Evolutionary conservation across 2,797 vertebrate species (phyloP).

Genomic region (Mormyrus proboscirostris): DNA sequence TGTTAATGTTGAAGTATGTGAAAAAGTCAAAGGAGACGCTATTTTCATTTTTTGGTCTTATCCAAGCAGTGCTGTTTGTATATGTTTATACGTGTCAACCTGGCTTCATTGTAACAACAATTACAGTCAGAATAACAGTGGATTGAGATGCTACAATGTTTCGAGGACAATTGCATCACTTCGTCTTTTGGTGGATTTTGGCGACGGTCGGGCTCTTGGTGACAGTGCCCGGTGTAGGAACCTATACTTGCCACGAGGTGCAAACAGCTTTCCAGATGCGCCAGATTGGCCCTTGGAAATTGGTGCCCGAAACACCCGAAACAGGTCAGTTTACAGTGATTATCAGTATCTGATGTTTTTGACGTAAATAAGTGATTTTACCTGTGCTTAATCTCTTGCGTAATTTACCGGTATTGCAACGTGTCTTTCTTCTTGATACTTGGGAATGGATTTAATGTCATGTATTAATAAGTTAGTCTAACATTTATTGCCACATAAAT

Average conservation of each 20-base stretch:
- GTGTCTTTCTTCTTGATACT: background rate
- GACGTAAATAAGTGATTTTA: background rate
- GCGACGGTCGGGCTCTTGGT: slow-evolving; percentile 42
- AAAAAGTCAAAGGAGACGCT: background rate
- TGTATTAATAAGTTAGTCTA: background rate
- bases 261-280: slow-evolving; percentile 81
- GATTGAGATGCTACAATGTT: slow-evolving; percentile 71
- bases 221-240: slow-evolving; percentile 41
- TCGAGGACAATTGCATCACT: slow-evolving; percentile 59
- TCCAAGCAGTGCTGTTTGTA: background rate
- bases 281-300: slow-evolving; percentile 74
- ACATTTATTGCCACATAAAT: background rate
- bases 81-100: background rate
- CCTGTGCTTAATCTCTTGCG: background rate
- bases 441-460: background rate
- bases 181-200: slow-evolving; percentile 57
- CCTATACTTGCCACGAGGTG: slow-evolving; percentile 85
- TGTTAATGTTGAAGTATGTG: background rate
- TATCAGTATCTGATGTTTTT: background rate
- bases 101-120: background rate
- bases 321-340: slow-evolving; percentile 64
- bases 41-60: background rate
- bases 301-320: slow-evolving; percentile 80
- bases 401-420: background rate
- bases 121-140: slow-evolving; percentile 42